phyloP scores from a whole-genome alignment of 92 coral and sea anemone genomes.

The Desmophyllum pertusum region DNA sequence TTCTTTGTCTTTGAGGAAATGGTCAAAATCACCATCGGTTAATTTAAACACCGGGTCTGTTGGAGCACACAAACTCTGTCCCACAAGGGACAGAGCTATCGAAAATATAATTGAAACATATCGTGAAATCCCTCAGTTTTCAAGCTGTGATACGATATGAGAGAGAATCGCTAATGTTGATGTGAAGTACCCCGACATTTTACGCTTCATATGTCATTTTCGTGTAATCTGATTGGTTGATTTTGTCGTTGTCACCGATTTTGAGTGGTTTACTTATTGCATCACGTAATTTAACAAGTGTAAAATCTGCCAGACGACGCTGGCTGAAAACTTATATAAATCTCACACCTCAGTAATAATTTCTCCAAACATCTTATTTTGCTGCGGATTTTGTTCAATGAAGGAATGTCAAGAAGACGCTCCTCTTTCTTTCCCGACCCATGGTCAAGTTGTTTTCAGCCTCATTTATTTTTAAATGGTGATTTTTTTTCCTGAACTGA shows the following conservation, averaged over 20 bases:
- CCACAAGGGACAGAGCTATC: constrained; percentile 43
- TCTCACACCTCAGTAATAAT: background rate
- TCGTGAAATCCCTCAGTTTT: background rate
- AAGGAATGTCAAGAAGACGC: background rate
- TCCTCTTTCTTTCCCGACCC: background rate
- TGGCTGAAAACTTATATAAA: background rate
- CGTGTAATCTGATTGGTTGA: constrained; percentile 26
- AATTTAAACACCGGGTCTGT: constrained; percentile 73
- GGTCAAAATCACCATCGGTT: constrained; percentile 79
- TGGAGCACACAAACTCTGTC: constrained; percentile 50
- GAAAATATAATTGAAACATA: constrained; percentile 30
- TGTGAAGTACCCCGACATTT: constrained; percentile 26
- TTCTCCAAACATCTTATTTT: background rate
- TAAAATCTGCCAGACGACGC: background rate
- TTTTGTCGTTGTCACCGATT: background rate
- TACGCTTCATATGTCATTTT: constrained; percentile 39
- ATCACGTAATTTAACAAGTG: constrained; percentile 27
- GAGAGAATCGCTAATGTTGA: constrained; percentile 10
- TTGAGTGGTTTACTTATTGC: constrained; percentile 19
- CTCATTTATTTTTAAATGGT: background rate
- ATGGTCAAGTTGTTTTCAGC: background rate
- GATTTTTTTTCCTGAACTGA: background rate
- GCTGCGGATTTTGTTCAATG: background rate
- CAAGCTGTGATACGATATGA: background rate
- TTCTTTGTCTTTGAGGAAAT: constrained; percentile 72